A percentile compares a stretch with the other conserved stretches of the same genome.
Conservation (phyloP, 2,888 invertebrate genomes). For the Chironomus riparius region DNA sequence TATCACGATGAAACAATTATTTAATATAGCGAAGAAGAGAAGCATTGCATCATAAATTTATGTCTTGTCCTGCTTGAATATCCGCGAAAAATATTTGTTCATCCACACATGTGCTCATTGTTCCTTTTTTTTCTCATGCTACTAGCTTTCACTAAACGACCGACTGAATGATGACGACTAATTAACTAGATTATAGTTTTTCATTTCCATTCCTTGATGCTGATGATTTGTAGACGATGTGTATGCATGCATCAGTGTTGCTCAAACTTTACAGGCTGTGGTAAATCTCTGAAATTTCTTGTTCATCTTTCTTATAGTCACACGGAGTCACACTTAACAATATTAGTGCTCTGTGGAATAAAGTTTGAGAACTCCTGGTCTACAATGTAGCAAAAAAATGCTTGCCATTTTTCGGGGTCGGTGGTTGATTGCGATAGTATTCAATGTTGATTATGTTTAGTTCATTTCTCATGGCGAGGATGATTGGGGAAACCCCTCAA, state of each 20-base stretch:
- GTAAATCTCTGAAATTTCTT: too few relatives aligned
- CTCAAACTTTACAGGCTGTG: too few relatives aligned
- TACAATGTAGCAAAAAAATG: neutral
- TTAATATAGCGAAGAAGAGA: neutral
- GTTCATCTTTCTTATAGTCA: too few relatives aligned
- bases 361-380: too few relatives aligned
- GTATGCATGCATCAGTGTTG: neutral
- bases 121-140: neutral
- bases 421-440: conserved; percentile 22
- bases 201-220: neutral
- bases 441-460: conserved; percentile 9
- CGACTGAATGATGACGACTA: conserved; percentile 9
- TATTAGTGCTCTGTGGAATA: too few relatives aligned
- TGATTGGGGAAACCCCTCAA: too few relatives aligned
- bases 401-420: conserved; percentile 17
- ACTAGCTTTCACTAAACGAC: neutral
- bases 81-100: neutral
- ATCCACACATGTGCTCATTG: neutral
- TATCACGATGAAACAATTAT: conserved; percentile 23
- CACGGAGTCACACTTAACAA: too few relatives aligned
- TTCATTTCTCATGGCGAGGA: neutral
- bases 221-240: neutral
- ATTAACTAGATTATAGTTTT: conserved; percentile 23
- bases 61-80: neutral
- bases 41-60: neutral